Conservation (phyloP, 2,113 vertebrate genomes). For the Brienomyrus brachyistius region DNA sequence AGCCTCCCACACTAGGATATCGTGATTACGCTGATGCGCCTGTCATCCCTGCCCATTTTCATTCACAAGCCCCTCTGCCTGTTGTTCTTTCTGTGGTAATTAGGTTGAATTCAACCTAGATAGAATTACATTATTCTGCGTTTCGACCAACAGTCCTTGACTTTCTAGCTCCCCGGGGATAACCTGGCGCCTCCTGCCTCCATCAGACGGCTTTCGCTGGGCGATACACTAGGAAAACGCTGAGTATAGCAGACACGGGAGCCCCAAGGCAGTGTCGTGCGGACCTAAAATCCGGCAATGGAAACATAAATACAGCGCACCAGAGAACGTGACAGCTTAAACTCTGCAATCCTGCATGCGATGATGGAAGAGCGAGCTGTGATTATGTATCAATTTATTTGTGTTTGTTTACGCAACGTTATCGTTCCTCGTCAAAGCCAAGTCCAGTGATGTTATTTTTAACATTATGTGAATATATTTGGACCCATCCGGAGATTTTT, state of each 20-base stretch:
- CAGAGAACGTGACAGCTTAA: neutral
- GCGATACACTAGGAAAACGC: conserved; percentile 50
- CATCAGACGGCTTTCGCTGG: conserved; percentile 74
- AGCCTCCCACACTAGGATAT: conserved; percentile 33
- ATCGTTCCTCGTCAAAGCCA: neutral
- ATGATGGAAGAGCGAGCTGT: neutral
- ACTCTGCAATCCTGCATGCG: neutral
- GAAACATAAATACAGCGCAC: neutral
- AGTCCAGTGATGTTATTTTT: neutral
- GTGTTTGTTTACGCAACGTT: neutral
- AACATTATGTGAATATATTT: neutral
- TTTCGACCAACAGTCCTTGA: conserved; percentile 79
- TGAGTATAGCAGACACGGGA: conserved; percentile 23
- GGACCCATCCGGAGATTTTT: neutral
- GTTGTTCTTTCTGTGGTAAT: conserved; percentile 74
- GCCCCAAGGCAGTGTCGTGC: conserved; percentile 14
- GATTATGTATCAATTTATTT: neutral
- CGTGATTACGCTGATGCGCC: conserved; percentile 50
- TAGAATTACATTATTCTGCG: conserved; percentile 80
- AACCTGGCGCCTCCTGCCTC: conserved; percentile 80
- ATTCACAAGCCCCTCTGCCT: conserved; percentile 54
- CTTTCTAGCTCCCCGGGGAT: conserved; percentile 71
- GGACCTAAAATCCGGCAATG: conserved; percentile 3
- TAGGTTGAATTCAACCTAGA: conserved; percentile 68
- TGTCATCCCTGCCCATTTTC: conserved; percentile 52